A percentile compares a stretch with the other conserved stretches of the same genome.
phyloP scores from a whole-genome alignment of 2,888 invertebrate species.

The Acrocyrtus sp. region DNA sequence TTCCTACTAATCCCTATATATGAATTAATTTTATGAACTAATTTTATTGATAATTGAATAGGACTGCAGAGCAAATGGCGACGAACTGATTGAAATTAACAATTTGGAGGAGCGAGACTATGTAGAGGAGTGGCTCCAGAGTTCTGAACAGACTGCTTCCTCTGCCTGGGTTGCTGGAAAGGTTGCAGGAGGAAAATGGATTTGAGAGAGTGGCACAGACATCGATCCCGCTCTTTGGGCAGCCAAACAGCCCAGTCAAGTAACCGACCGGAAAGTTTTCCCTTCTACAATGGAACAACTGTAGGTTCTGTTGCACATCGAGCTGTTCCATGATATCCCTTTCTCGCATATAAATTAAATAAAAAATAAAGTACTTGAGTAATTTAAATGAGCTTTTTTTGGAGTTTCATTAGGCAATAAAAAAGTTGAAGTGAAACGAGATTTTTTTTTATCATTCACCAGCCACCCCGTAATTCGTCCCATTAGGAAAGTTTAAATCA shows the following conservation, averaged over 20 bases:
- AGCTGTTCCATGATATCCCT: constrained; percentile 40
- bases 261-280: constrained; percentile 32
- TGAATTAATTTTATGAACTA: too few species aligned
- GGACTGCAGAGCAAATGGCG: background rate
- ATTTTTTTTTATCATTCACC: too few species aligned
- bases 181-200: background rate
- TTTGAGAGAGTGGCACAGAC: background rate
- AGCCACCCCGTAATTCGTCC: constrained; percentile 33
- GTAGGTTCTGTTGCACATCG: constrained; percentile 41
- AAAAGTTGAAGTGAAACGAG: background rate
- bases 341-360: background rate
- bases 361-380: constrained; percentile 8
- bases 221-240: background rate
- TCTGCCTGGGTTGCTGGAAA: background rate
- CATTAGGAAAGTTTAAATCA: constrained; percentile 45
- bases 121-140: background rate
- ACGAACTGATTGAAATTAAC: background rate
- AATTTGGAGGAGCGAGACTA: background rate
- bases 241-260: background rate
- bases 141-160: background rate
- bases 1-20: too few species aligned
- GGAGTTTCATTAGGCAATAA: background rate
- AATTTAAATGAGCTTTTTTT: constrained; percentile 5
- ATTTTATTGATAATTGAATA: too few species aligned
- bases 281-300: constrained; percentile 31